Percentiles rank a stretch among this genome's conserved stretches.
Evolutionary conservation across 1,140 invertebrate species (phyloP).

Genomic region (Tetramorium simillimum): DNA sequence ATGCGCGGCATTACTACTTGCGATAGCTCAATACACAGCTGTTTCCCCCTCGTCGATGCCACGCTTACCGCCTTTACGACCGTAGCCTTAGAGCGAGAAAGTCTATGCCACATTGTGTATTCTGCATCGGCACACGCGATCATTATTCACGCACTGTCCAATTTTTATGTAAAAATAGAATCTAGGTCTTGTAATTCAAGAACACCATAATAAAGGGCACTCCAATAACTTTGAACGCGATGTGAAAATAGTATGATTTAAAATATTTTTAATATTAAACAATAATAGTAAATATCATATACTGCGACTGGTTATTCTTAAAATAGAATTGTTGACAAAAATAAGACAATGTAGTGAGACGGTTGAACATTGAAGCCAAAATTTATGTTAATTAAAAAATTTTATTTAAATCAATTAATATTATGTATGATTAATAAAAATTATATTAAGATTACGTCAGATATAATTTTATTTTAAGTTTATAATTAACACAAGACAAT

Average conservation of each 20-base stretch:
- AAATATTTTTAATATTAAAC: background rate
- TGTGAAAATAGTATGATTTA: background rate
- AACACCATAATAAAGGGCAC: background rate
- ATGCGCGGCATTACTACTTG: conserved; percentile 16
- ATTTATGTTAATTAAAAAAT: background rate
- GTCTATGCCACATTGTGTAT: conserved; percentile 23
- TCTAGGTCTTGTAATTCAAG: background rate
- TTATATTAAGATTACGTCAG: background rate
- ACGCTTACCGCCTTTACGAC: background rate
- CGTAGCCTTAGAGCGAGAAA: background rate
- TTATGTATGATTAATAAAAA: background rate
- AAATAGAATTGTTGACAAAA: background rate
- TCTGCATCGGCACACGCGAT: background rate
- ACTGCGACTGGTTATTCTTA: background rate
- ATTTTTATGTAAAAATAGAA: conserved; percentile 16
- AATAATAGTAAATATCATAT: background rate
- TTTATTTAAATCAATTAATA: background rate
- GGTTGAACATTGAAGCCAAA: background rate
- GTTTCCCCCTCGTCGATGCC: background rate
- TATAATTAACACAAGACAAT: background rate
- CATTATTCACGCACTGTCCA: conserved; percentile 1
- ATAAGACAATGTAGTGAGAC: background rate
- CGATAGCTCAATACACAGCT: conserved; percentile 24
- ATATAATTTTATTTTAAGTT: background rate
- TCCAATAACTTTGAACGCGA: background rate